Evolutionary conservation across 2,113 vertebrate genomes (phyloP).

Genomic region (Shinisaurus crocodilurus): DNA sequence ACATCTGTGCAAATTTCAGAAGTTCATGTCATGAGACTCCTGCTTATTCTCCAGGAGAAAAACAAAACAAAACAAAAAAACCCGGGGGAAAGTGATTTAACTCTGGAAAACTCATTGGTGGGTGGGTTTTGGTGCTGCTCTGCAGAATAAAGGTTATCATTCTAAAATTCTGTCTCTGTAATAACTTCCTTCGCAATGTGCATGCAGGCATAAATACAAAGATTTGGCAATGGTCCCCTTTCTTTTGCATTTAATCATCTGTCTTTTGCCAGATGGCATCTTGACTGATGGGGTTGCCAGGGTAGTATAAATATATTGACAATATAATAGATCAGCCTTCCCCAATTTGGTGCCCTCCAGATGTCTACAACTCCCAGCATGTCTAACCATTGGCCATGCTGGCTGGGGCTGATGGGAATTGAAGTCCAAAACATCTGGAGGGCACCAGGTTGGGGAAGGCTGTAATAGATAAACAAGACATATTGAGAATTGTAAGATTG

Average conservation of each 20-base stretch:
- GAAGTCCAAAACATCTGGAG: no score
- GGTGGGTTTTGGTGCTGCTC: background rate
- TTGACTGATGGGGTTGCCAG: background rate
- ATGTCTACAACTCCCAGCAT: no score
- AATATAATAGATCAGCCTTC: no score
- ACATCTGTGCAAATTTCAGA: slow-evolving; percentile 42
- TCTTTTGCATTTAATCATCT: background rate
- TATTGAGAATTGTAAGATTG: background rate
- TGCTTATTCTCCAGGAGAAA: background rate
- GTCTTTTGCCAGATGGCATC: slow-evolving; percentile 14
- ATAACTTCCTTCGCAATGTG: slow-evolving; percentile 40
- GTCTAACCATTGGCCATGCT: no score
- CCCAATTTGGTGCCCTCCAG: no score
- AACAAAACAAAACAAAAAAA: background rate
- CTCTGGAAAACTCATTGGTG: slow-evolving; percentile 34
- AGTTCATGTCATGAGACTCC: slow-evolving; percentile 19
- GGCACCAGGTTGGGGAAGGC: background rate
- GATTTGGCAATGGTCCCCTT: background rate
- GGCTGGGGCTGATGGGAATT: background rate
- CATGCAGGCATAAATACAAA: slow-evolving; percentile 31
- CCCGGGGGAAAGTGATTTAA: background rate
- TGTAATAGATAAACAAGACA: background rate
- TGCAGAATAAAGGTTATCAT: background rate
- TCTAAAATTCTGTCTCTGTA: slow-evolving; percentile 35
- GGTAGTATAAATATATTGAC: background rate